Evolutionary conservation across 2,113 vertebrate species (phyloP).

Genomic region (Sinocyclocheilus anophthalmus): DNA sequence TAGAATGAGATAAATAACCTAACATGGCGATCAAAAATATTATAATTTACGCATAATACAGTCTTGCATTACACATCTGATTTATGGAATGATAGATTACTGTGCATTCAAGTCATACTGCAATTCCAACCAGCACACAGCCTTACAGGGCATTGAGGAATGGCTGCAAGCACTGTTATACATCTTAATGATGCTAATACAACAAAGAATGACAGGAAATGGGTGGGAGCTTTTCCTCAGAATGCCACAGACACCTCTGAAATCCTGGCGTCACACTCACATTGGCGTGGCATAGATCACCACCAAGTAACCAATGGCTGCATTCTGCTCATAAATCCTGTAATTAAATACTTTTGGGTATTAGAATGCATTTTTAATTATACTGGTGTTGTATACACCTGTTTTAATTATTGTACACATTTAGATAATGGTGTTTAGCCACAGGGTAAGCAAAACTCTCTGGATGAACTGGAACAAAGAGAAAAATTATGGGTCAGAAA

Average conservation of each 20-base stretch:
- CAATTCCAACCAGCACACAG: conserved; percentile 43
- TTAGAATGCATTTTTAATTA: not conserved
- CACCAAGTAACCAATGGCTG: not conserved
- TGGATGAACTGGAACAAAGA: not conserved
- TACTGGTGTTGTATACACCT: not conserved
- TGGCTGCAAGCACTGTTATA: conserved; percentile 53
- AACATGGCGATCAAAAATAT: not conserved
- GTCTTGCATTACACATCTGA: not conserved
- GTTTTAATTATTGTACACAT: not conserved
- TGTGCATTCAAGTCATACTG: conserved; percentile 45
- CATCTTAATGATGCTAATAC: conserved; percentile 45
- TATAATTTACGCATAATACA: not conserved
- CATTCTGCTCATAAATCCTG: not conserved
- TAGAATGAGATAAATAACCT: not conserved
- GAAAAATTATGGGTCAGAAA: not conserved
- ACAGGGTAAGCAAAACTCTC: conserved; percentile 11
- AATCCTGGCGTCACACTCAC: not conserved
- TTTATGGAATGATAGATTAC: conserved; percentile 21
- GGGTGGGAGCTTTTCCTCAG: conserved; percentile 61
- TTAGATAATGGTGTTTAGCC: conserved; percentile 5
- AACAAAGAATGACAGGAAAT: conserved; percentile 72
- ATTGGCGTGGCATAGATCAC: not conserved
- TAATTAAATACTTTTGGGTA: not conserved
- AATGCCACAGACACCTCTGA: conserved; percentile 18
- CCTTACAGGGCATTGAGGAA: conserved; percentile 60